phyloP scores from a whole-genome alignment of 1,140 invertebrate species.

The Dendrolimus kikuchii region DNA sequence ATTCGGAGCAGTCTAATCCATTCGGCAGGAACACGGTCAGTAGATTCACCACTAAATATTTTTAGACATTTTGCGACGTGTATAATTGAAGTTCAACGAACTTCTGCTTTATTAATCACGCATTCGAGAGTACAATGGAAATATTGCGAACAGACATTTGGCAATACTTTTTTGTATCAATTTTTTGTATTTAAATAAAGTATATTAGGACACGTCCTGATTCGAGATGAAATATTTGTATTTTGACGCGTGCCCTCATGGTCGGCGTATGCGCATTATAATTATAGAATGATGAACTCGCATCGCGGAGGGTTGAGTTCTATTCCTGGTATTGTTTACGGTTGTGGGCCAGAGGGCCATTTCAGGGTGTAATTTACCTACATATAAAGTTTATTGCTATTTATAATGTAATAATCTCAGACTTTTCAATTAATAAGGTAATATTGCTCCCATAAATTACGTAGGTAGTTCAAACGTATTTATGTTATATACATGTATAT shows the following conservation, averaged over 20 bases:
- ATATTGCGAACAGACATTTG: no score
- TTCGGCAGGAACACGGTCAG: slow-evolving; percentile 31
- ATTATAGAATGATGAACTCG: slow-evolving; percentile 46
- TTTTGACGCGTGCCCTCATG: slow-evolving; percentile 26
- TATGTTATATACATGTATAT: no score
- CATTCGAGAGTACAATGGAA: not conserved
- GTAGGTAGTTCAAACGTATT: no score
- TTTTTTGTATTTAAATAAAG: not conserved
- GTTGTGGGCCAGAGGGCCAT: no score
- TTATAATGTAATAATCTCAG: no score
- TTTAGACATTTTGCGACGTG: slow-evolving; percentile 49
- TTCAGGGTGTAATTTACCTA: no score
- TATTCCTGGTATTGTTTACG: slow-evolving; percentile 38
- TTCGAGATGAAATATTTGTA: slow-evolving; percentile 26
- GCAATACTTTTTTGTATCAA: not conserved
- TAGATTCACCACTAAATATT: slow-evolving; percentile 55
- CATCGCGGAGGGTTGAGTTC: slow-evolving; percentile 39
- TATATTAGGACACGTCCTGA: slow-evolving; percentile 20
- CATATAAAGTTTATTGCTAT: no score
- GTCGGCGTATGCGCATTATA: slow-evolving; percentile 25
- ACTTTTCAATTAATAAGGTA: no score
- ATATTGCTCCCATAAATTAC: no score
- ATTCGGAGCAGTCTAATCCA: slow-evolving; percentile 42
- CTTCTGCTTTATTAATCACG: slow-evolving; percentile 27
- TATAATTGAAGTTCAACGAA: slow-evolving; percentile 50